Conservation (phyloP, 1,140 invertebrate species). For the Listronotus oregonensis region DNA sequence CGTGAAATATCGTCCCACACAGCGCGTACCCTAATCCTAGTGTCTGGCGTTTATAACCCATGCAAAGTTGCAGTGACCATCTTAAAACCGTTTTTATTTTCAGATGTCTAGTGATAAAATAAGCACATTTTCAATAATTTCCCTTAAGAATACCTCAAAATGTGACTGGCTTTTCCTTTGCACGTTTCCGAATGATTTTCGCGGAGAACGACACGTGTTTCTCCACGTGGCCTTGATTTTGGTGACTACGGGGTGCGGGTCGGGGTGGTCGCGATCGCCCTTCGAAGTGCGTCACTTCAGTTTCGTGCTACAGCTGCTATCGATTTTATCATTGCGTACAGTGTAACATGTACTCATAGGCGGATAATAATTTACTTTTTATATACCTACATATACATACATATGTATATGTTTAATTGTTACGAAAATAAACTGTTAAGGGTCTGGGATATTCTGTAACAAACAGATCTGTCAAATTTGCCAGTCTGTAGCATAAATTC, state of each 20-base stretch:
- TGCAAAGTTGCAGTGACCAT: too few species aligned
- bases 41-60: too few species aligned
- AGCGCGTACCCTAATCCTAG: too few species aligned
- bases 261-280: background rate
- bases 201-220: slow-evolving; percentile 14
- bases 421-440: too few species aligned
- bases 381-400: too few species aligned
- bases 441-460: too few species aligned
- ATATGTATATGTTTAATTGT: too few species aligned
- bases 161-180: background rate
- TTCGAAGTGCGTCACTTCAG: slow-evolving; percentile 20
- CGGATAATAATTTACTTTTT: background rate
- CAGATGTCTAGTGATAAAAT: too few species aligned
- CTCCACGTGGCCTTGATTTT: slow-evolving; percentile 22
- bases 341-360: background rate
- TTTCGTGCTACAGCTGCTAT: slow-evolving; percentile 17
- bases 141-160: background rate
- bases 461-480: too few species aligned
- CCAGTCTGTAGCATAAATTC: too few species aligned
- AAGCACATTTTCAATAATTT: background rate
- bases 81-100: too few species aligned
- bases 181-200: slow-evolving; percentile 5
- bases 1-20: too few species aligned
- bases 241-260: background rate
- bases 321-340: slow-evolving; percentile 20